These are phyloP conservation scores for Furnarius figulus DNA, from an alignment of 2,113 vertebrate genomes.

Conservation along the genomic window DNA sequence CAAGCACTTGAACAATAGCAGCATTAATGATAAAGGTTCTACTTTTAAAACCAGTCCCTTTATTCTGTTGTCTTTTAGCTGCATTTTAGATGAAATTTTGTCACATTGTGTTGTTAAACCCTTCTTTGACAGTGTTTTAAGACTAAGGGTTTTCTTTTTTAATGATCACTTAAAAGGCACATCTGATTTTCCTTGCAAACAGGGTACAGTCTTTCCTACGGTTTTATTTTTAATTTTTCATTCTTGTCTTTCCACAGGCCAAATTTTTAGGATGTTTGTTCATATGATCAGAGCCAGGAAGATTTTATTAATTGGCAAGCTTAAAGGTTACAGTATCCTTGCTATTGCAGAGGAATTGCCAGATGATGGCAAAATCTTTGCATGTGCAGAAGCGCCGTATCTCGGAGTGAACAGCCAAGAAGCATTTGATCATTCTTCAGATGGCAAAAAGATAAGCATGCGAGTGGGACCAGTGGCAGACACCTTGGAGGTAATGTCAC, in stretches of 20 bases:
- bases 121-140: constrained; percentile 1
- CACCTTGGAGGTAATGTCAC: constrained; percentile 68
- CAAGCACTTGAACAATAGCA: constrained; percentile 47
- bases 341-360: constrained; percentile 75
- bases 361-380: constrained; percentile 71
- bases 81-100: constrained; percentile 9
- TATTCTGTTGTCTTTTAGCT: constrained; percentile 40
- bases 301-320: constrained; percentile 75
- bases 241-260: constrained; percentile 50
- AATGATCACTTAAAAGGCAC: not conserved
- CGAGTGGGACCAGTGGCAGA: constrained; percentile 70
- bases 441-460: constrained; percentile 74
- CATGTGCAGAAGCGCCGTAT: constrained; percentile 63
- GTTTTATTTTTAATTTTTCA: not conserved
- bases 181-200: not conserved
- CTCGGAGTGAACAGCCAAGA: constrained; percentile 73
- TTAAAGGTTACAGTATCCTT: constrained; percentile 72
- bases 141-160: not conserved
- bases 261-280: constrained; percentile 74
- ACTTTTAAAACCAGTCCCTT: constrained; percentile 36
- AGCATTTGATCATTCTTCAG: constrained; percentile 73
- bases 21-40: constrained; percentile 49
- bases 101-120: constrained; percentile 20
- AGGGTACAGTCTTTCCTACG: not conserved
- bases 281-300: constrained; percentile 68